These are phyloP conservation scores for Typhlichthys subterraneus DNA, from an alignment of 2,797 vertebrate species.

Conservation along the genomic window DNA sequence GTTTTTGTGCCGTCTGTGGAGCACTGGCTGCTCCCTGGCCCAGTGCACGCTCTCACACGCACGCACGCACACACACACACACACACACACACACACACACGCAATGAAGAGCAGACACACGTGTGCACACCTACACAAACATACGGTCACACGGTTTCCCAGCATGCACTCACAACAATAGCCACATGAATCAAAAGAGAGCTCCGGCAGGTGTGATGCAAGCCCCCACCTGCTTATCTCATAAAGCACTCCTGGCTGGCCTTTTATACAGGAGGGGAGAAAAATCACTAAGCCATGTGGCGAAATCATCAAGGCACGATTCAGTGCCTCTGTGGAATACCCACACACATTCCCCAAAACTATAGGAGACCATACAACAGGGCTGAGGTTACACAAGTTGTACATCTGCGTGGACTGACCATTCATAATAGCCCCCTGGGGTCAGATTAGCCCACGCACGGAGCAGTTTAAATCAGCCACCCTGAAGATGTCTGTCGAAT, in stretches of 20 bases:
- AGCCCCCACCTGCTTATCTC: constrained; percentile 11
- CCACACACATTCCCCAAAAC: constrained; percentile 7
- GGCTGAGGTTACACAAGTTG: constrained; percentile 39
- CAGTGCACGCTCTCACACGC: constrained; percentile 9
- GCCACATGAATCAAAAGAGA: constrained; percentile 50
- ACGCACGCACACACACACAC: constrained; percentile 7
- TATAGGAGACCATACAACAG: constrained; percentile 38
- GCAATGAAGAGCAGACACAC: no score
- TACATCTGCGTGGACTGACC: constrained; percentile 51
- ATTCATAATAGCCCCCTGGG: constrained; percentile 48
- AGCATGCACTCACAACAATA: constrained; percentile 20
- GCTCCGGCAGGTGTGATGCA: constrained; percentile 43
- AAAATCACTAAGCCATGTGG: constrained; percentile 33
- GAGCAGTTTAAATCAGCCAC: constrained; percentile 38
- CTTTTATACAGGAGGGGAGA: constrained; percentile 18
- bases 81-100: constrained; percentile 11
- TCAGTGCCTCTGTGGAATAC: constrained; percentile 39
- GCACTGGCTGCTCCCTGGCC: constrained; percentile 6
- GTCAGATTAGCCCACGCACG: constrained; percentile 58
- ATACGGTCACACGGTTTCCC: constrained; percentile 7
- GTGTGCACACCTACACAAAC: not conserved
- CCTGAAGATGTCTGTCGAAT: constrained; percentile 30
- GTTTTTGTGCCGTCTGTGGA: constrained; percentile 2
- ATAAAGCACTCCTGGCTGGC: constrained; percentile 54
- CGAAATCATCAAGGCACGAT: constrained; percentile 56